These are phyloP conservation scores for Agrotis clavis DNA, from an alignment of 2,888 invertebrate species.

Conservation along the genomic window DNA sequence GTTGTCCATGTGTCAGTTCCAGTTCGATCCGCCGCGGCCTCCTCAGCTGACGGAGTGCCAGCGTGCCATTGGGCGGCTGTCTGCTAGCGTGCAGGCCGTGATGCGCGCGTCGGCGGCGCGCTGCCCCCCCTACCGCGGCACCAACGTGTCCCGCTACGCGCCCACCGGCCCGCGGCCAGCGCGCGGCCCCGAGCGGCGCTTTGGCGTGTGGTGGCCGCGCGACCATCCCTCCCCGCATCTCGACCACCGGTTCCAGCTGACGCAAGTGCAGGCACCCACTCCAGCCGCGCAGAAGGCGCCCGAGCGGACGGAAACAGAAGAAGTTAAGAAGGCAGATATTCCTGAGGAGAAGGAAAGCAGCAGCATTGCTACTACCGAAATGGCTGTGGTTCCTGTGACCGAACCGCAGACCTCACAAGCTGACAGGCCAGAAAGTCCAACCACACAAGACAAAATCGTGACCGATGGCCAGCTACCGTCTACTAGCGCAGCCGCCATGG, in stretches of 20 bases:
- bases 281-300: slow-evolving; percentile 55
- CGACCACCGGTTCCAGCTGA: slow-evolving; percentile 76
- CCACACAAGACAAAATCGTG: slow-evolving; percentile 70
- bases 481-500: slow-evolving; percentile 80
- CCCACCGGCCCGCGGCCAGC: slow-evolving; percentile 83
- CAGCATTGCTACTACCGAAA: slow-evolving; percentile 59
- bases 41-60: slow-evolving; percentile 82
- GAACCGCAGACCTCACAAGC: slow-evolving; percentile 62
- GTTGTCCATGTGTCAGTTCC: slow-evolving; percentile 74
- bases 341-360: slow-evolving; percentile 63
- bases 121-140: slow-evolving; percentile 84
- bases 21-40: slow-evolving; percentile 84
- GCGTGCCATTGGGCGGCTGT: slow-evolving; percentile 82
- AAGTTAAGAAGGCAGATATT: slow-evolving; percentile 60
- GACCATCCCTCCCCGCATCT: slow-evolving; percentile 79
- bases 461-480: slow-evolving; percentile 79
- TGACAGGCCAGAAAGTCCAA: slow-evolving; percentile 70
- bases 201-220: slow-evolving; percentile 84
- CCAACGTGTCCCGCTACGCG: slow-evolving; percentile 85
- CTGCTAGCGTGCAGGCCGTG: slow-evolving; percentile 84
- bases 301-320: slow-evolving; percentile 65
- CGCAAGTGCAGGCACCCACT: slow-evolving; percentile 61
- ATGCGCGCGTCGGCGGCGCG: slow-evolving; percentile 82
- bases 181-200: slow-evolving; percentile 80
- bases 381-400: slow-evolving; percentile 56